These are phyloP conservation scores for Diplodus puntazzo DNA, from an alignment of 2,797 vertebrate genomes.

Conservation along the genomic window DNA sequence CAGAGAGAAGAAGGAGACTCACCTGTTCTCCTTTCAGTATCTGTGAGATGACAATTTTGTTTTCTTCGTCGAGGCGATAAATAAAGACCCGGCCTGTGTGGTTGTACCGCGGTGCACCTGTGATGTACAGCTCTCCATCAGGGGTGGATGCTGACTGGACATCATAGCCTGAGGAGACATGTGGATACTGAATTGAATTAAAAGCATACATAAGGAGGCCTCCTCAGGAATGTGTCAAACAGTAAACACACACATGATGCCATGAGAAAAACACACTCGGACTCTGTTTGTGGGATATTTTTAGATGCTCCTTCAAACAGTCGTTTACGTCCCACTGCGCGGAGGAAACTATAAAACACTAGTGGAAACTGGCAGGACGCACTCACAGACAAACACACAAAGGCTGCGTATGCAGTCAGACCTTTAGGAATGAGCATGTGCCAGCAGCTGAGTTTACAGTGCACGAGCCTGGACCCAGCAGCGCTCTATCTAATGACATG, in stretches of 20 bases:
- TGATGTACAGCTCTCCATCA: slow-evolving; percentile 89
- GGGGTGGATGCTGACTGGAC: slow-evolving; percentile 91
- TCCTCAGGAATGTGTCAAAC: not conserved
- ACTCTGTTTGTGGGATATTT: slow-evolving; percentile 41
- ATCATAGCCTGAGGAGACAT: slow-evolving; percentile 88
- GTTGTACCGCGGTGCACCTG: slow-evolving; percentile 96
- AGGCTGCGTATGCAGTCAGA: slow-evolving; percentile 21
- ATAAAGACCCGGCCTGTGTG: slow-evolving; percentile 95
- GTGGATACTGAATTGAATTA: not conserved
- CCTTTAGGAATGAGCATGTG: slow-evolving; percentile 28
- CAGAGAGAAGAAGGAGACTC: not conserved
- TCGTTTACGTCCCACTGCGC: slow-evolving; percentile 49
- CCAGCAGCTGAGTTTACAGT: slow-evolving; percentile 72
- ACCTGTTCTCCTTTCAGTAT: slow-evolving; percentile 95
- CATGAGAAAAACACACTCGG: slow-evolving; percentile 6
- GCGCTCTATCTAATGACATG: slow-evolving; percentile 70
- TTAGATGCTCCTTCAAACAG: slow-evolving; percentile 32
- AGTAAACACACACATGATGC: not conserved
- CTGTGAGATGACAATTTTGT: slow-evolving; percentile 86
- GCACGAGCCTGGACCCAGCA: slow-evolving; percentile 34
- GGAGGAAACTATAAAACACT: slow-evolving; percentile 55
- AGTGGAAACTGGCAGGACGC: slow-evolving; percentile 45
- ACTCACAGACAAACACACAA: slow-evolving; percentile 22
- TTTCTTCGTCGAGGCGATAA: slow-evolving; percentile 85
- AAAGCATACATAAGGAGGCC: not conserved